A percentile compares a stretch with the other conserved stretches of the same genome.
Evolutionary conservation across 2,113 vertebrate genomes (phyloP).

Genomic region (Lophotis ruficrista): DNA sequence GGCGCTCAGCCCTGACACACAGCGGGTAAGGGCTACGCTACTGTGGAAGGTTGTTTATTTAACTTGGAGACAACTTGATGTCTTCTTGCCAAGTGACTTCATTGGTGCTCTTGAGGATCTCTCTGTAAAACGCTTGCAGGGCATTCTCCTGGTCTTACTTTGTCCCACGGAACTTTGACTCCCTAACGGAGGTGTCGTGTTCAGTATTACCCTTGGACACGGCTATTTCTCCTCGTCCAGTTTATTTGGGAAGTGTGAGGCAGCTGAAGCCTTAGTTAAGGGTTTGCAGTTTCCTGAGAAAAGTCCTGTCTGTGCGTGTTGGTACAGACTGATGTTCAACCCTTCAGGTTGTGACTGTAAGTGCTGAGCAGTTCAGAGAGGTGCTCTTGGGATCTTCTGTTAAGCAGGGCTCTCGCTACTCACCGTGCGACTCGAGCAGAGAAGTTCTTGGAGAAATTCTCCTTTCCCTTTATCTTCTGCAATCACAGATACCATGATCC

Average conservation of each 20-base stretch:
- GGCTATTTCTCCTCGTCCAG: neutral
- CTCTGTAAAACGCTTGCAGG: neutral
- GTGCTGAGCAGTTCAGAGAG: neutral
- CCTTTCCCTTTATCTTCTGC: neutral
- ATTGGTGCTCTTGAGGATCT: neutral
- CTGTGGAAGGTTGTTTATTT: neutral
- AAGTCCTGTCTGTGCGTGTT: neutral
- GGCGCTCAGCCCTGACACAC: neutral
- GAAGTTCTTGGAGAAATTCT: neutral
- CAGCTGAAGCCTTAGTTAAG: neutral
- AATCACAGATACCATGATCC: neutral
- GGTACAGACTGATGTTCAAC: neutral
- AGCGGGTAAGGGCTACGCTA: fast-evolving
- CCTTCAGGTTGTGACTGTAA: neutral
- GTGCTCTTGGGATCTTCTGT: neutral
- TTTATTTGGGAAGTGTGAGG: neutral
- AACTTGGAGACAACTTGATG: neutral
- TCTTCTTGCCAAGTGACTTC: neutral
- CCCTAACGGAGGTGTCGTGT: neutral
- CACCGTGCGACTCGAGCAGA: fast-evolving
- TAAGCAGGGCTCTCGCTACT: neutral
- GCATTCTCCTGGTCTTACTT: neutral
- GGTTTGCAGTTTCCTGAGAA: neutral
- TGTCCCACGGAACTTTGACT: neutral
- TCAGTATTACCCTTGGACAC: neutral